phyloP scores from a whole-genome alignment of 2,797 vertebrate genomes.

The Podarcis lilfordi region DNA sequence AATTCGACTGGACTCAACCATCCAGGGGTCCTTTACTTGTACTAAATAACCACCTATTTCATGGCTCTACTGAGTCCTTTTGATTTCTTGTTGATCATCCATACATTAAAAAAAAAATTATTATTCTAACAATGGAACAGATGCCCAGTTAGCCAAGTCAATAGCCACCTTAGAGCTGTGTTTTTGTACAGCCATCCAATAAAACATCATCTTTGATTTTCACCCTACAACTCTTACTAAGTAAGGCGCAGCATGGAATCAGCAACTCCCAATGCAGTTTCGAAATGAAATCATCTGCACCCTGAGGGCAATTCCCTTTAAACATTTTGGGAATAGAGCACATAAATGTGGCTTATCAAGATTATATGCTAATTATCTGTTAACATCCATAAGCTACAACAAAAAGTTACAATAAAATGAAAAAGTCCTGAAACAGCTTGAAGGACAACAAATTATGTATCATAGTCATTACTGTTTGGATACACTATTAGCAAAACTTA shows the following conservation, averaged over 20 bases:
- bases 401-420: not conserved
- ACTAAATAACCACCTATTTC: not conserved
- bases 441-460: not conserved
- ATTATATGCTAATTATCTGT: slow-evolving; percentile 15
- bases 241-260: not conserved
- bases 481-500: no score
- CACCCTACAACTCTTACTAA: not conserved
- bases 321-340: slow-evolving; percentile 3
- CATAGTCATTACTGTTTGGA: no score
- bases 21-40: no score
- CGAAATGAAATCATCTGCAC: not conserved
- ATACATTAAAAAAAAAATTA: not conserved
- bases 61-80: not conserved
- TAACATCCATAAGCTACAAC: not conserved
- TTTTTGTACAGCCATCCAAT: not conserved
- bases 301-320: not conserved
- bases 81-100: not conserved
- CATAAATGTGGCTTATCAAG: slow-evolving; percentile 10
- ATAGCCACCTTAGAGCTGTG: not conserved
- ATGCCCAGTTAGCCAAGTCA: not conserved
- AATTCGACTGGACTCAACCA: no score
- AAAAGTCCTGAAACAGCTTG: not conserved
- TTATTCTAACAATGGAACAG: not conserved
- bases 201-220: not conserved
- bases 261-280: not conserved